A percentile compares a stretch with the other conserved stretches of the same genome.
phyloP scores from a whole-genome alignment of 2,797 vertebrate species.

The Halcyon badia region DNA sequence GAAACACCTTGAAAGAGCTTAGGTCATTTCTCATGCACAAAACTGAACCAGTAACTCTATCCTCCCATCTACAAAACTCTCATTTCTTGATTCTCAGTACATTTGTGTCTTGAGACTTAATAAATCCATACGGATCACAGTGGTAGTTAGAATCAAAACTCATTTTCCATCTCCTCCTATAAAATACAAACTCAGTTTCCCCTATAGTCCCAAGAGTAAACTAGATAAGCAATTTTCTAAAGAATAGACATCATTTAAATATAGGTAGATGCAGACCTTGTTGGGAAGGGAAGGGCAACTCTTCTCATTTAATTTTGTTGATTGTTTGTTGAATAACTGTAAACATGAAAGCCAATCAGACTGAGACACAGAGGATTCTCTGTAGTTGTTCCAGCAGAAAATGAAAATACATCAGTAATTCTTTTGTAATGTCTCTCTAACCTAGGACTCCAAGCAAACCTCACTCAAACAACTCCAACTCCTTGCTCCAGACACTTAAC shows the following conservation, averaged over 20 bases:
- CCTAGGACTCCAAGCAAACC: background rate
- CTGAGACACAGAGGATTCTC: background rate
- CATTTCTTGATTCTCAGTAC: background rate
- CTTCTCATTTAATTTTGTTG: background rate
- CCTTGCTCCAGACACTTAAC: background rate
- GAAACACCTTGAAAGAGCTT: background rate
- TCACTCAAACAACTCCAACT: background rate
- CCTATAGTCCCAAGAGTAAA: background rate
- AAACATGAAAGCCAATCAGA: background rate
- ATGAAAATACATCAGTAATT: background rate
- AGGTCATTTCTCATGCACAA: background rate
- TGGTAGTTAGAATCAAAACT: background rate
- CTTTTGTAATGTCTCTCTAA: background rate
- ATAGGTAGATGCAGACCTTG: no score
- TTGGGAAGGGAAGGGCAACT: background rate
- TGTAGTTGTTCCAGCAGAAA: background rate
- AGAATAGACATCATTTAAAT: no score
- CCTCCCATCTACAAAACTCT: background rate
- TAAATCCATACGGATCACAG: background rate
- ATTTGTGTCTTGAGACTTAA: background rate
- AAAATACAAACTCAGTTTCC: background rate
- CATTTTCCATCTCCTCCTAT: background rate
- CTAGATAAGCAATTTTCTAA: background rate
- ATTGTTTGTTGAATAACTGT: background rate
- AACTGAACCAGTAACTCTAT: background rate